These are phyloP conservation scores for Dascillus cervinus DNA, from an alignment of 2,888 invertebrate species.

Conservation along the genomic window DNA sequence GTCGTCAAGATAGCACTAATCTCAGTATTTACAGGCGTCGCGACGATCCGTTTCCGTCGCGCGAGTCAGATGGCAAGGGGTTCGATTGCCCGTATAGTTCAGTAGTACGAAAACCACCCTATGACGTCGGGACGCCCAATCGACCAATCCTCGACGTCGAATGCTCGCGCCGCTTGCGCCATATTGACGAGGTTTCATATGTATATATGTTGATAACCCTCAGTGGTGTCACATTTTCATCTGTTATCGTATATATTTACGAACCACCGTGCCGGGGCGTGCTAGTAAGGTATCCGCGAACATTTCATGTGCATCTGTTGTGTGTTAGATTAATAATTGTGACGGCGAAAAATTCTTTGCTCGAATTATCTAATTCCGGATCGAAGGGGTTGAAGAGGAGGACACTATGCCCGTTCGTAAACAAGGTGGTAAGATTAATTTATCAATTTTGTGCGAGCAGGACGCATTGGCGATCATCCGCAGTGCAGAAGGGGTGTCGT, in stretches of 20 bases:
- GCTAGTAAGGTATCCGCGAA: not conserved
- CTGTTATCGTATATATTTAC: not conserved
- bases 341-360: too few relatives aligned
- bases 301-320: too few relatives aligned
- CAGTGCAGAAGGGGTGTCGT: conserved; percentile 12
- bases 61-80: conserved; percentile 10
- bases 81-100: conserved; percentile 9
- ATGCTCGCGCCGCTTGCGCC: conserved; percentile 25
- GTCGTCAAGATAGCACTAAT: too few relatives aligned
- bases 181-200: conserved; percentile 23
- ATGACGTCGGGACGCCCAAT: conserved; percentile 54
- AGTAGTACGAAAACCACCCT: conserved; percentile 40
- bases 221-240: not conserved
- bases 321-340: too few relatives aligned
- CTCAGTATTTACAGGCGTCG: too few relatives aligned
- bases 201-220: conserved; percentile 3
- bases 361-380: too few relatives aligned
- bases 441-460: conserved; percentile 20
- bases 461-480: conserved; percentile 3
- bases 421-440: conserved; percentile 55
- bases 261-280: not conserved
- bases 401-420: conserved; percentile 70
- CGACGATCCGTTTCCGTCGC: conserved; percentile 7
- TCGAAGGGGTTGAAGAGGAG: conserved; percentile 17
- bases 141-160: conserved; percentile 50